Conservation (phyloP, 2,888 invertebrate genomes). For the Ormyrus labotus region DNA sequence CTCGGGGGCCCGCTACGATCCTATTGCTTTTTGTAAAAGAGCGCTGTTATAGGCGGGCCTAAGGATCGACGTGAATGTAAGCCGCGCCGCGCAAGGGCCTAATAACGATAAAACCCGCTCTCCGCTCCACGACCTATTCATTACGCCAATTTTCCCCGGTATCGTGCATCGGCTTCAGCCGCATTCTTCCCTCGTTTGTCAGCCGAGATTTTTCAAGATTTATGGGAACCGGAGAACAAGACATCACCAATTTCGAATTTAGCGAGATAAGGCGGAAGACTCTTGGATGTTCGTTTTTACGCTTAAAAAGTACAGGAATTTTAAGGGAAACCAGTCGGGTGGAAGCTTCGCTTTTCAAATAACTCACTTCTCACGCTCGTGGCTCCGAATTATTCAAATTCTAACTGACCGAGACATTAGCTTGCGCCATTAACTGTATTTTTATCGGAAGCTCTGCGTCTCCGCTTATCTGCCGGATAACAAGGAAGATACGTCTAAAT, state of each 20-base stretch:
- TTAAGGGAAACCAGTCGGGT: not conserved
- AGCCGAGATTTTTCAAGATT: slow-evolving; percentile 15
- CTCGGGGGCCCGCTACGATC: not conserved
- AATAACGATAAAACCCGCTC: slow-evolving; percentile 39
- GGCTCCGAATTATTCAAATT: slow-evolving; percentile 30
- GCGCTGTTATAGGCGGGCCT: not conserved
- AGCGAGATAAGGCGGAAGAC: no score
- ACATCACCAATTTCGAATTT: no score
- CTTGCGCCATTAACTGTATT: slow-evolving; percentile 24
- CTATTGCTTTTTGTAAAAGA: slow-evolving; percentile 23
- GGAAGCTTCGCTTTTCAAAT: not conserved
- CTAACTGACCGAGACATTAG: slow-evolving; percentile 33
- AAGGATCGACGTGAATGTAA: not conserved
- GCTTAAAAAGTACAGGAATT: no score
- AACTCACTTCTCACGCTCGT: slow-evolving; percentile 15
- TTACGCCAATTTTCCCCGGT: slow-evolving; percentile 21
- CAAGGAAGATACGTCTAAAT: slow-evolving; percentile 26
- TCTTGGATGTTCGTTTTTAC: no score
- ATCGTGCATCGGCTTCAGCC: slow-evolving; percentile 19
- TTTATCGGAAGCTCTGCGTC: slow-evolving; percentile 1
- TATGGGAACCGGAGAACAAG: not conserved
- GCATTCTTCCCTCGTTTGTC: slow-evolving; percentile 12
- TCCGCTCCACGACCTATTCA: slow-evolving; percentile 16
- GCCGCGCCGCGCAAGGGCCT: not conserved
- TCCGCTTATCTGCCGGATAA: slow-evolving; percentile 1